These are phyloP conservation scores for Diprion similis DNA, from an alignment of 1,140 invertebrate species.

Conservation along the genomic window DNA sequence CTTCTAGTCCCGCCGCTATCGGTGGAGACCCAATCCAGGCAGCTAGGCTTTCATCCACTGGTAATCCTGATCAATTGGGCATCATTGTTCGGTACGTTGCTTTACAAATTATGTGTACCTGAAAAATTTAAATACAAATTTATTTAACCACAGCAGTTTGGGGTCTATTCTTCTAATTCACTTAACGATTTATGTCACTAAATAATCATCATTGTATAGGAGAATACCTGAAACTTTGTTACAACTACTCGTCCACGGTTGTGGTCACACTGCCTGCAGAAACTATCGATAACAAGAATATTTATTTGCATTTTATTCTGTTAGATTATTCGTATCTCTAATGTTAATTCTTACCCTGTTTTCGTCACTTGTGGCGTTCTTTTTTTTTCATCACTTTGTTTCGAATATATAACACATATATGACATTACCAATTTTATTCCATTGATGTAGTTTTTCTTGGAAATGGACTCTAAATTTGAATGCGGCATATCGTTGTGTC, in stretches of 20 bases:
- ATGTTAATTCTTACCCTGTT: background rate
- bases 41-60: constrained; percentile 57
- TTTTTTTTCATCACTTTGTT: constrained; percentile 17
- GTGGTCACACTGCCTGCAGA: too few species aligned
- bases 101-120: background rate
- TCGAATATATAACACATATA: constrained; percentile 37
- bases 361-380: background rate
- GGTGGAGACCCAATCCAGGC: constrained; percentile 58
- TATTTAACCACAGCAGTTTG: too few species aligned
- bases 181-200: too few species aligned
- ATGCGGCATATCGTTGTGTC: constrained; percentile 14
- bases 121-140: background rate
- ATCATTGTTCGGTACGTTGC: constrained; percentile 53
- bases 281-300: too few species aligned
- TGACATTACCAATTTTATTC: constrained; percentile 33
- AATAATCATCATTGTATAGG: too few species aligned
- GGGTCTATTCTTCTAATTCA: too few species aligned
- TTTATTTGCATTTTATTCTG: too few species aligned
- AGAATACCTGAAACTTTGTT: too few species aligned
- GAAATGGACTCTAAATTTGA: constrained; percentile 30
- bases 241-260: too few species aligned
- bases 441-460: constrained; percentile 25
- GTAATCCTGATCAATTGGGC: constrained; percentile 53
- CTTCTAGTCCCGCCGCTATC: constrained; percentile 57
- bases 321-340: too few species aligned